Conservation (phyloP, 2,888 invertebrate species). For the Troides oblongomaculatus region DNA sequence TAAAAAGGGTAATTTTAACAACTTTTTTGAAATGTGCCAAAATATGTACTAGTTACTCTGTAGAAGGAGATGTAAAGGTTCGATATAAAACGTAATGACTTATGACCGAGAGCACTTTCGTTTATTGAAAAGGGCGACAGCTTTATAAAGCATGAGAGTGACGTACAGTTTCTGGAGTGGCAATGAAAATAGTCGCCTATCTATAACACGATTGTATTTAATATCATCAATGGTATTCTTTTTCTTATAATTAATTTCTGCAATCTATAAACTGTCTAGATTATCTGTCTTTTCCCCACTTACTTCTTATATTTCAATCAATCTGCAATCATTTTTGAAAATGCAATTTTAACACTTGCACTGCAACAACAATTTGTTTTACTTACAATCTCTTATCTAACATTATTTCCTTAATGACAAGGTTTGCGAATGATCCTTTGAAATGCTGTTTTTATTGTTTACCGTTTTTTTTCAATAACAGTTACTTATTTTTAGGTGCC, state of each 20-base stretch:
- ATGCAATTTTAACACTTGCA: too few species aligned
- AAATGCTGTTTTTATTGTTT: too few species aligned
- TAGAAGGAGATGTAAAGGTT: slow-evolving; percentile 1
- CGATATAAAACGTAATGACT: not conserved
- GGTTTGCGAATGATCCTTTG: too few species aligned
- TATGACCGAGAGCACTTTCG: slow-evolving; percentile 7
- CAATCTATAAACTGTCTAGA: not conserved
- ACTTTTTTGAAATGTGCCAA: slow-evolving; percentile 12
- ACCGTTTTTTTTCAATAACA: too few species aligned
- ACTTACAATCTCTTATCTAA: too few species aligned
- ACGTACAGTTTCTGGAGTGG: slow-evolving; percentile 17
- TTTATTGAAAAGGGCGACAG: slow-evolving; percentile 15
- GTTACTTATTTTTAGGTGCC: too few species aligned
- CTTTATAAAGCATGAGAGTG: slow-evolving; percentile 2
- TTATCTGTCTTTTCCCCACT: not conserved
- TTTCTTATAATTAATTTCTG: not conserved
- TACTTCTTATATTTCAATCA: too few species aligned
- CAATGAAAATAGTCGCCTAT: not conserved
- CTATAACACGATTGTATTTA: slow-evolving; percentile 22
- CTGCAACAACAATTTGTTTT: too few species aligned
- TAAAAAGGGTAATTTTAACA: not conserved
- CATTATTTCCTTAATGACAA: too few species aligned
- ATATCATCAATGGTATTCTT: not conserved
- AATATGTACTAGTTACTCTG: slow-evolving; percentile 31
- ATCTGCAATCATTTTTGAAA: too few species aligned